Conservation (phyloP, 1,140 invertebrate genomes). For the Heterodera schachtii region DNA sequence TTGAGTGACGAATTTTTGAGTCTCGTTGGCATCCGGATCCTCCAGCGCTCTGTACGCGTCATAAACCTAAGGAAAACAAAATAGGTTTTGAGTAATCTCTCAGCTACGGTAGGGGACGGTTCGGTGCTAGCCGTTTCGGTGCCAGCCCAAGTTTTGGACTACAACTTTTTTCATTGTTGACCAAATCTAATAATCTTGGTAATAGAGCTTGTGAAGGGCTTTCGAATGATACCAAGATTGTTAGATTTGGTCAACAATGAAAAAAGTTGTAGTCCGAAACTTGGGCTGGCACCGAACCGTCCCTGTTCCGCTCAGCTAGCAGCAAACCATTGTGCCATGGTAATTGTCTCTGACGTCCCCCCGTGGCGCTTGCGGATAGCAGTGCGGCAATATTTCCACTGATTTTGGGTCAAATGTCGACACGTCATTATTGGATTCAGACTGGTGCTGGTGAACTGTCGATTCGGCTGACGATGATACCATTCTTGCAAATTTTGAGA, state of each 20-base stretch:
- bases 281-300: too few relatives aligned
- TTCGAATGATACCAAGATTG: too few relatives aligned
- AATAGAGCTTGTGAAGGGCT: too few relatives aligned
- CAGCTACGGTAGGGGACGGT: too few relatives aligned
- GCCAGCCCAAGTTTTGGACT: too few relatives aligned
- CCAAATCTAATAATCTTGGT: too few relatives aligned
- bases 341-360: conserved; percentile 80
- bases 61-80: conserved; percentile 71
- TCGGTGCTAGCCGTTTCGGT: too few relatives aligned
- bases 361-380: conserved; percentile 77
- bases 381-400: conserved; percentile 39
- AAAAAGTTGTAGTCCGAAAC: too few relatives aligned
- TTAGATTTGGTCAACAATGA: too few relatives aligned
- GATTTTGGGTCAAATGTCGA: neutral
- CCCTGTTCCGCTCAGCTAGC: too few relatives aligned
- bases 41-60: conserved; percentile 97
- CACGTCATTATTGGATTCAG: neutral
- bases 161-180: too few relatives aligned
- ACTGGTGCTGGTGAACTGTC: neutral
- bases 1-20: conserved; percentile 84
- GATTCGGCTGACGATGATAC: too few relatives aligned
- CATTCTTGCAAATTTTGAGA: neutral
- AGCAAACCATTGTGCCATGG: conserved; percentile 79
- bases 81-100: neutral
- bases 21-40: conserved; percentile 88